These are phyloP conservation scores for Mus caroli DNA, from an alignment of 2,797 vertebrate species.

Conservation along the genomic window DNA sequence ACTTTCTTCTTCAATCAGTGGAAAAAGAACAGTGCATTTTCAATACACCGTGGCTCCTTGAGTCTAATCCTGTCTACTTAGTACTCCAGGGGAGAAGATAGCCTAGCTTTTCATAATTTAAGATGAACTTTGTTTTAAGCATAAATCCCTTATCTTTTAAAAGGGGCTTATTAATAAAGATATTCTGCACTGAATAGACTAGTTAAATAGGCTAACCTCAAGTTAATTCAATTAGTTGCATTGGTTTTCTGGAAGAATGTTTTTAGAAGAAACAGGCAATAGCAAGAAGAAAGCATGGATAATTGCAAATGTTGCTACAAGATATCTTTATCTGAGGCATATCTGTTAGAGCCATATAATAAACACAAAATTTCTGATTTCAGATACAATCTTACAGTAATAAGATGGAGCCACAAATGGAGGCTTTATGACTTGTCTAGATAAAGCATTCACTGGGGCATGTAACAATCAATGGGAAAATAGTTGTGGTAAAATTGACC, in stretches of 20 bases:
- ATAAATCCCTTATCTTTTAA: background rate
- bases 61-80: background rate
- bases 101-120: slow-evolving; percentile 14
- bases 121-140: slow-evolving; percentile 23
- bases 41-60: background rate
- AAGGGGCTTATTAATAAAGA: slow-evolving; percentile 44
- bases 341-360: background rate
- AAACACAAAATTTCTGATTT: slow-evolving; percentile 19
- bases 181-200: slow-evolving; percentile 28
- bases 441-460: background rate
- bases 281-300: slow-evolving; percentile 53
- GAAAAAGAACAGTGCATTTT: background rate
- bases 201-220: slow-evolving; percentile 40
- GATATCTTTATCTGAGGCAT: slow-evolving; percentile 1
- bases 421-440: background rate
- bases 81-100: background rate
- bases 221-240: slow-evolving; percentile 17
- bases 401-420: background rate
- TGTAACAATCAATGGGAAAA: background rate
- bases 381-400: background rate
- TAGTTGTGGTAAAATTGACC: background rate
- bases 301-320: slow-evolving; percentile 18
- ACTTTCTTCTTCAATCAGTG: slow-evolving; percentile 17
- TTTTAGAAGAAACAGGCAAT: slow-evolving; percentile 50
- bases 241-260: background rate